Evolutionary conservation across 2,113 vertebrate genomes (phyloP).

Genomic region (Corydoras maculifer): DNA sequence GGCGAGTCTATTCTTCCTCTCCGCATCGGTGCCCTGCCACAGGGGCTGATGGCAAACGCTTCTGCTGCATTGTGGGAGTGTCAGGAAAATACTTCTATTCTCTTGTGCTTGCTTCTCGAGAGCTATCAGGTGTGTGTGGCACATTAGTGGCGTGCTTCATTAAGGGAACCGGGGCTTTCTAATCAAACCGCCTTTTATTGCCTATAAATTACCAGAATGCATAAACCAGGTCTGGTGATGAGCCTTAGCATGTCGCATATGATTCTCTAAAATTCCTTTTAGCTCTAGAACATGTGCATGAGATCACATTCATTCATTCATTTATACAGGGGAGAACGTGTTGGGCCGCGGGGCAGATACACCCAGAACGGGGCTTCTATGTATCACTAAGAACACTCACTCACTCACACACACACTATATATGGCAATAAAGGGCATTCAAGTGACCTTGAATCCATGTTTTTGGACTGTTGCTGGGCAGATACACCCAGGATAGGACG

Average conservation of each 20-base stretch:
- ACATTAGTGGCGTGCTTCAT: conserved; percentile 53
- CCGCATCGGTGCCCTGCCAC: conserved; percentile 73
- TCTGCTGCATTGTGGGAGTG: conserved; percentile 66
- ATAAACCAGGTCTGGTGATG: conserved; percentile 19
- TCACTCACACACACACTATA: too few species aligned
- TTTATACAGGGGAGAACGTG: too few species aligned
- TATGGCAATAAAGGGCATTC: too few species aligned
- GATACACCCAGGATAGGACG: too few species aligned
- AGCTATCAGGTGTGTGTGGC: conserved; percentile 71
- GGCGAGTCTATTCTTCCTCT: conserved; percentile 77
- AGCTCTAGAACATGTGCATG: too few species aligned
- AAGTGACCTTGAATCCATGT: too few species aligned
- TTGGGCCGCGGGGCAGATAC: too few species aligned
- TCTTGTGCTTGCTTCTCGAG: conserved; percentile 64
- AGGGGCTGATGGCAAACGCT: conserved; percentile 66
- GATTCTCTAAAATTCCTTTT: not conserved
- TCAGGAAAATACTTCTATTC: conserved; percentile 59
- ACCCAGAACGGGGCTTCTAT: too few species aligned
- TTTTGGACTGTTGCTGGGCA: too few species aligned
- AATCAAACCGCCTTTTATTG: conserved; percentile 35
- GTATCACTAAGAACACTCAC: too few species aligned
- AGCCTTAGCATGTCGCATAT: conserved; percentile 4
- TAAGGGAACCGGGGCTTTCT: conserved; percentile 19
- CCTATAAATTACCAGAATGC: conserved; percentile 28
- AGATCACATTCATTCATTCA: too few species aligned